A percentile compares a stretch with the other conserved stretches of the same genome.
phyloP scores from a whole-genome alignment of 2,888 invertebrate genomes.

The Metacarcinus magister region DNA sequence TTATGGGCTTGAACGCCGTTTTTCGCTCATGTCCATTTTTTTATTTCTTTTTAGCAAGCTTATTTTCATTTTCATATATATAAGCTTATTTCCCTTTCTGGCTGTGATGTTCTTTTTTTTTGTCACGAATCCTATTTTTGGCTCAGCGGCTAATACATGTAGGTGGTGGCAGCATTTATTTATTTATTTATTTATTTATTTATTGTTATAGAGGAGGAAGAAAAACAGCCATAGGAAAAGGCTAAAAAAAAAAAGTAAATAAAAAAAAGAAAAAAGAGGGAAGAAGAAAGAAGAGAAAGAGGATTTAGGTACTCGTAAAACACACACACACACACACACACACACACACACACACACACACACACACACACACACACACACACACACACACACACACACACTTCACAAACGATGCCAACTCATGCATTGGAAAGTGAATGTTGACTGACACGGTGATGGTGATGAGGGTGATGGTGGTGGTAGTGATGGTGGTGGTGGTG shows the following conservation, averaged over 20 bases:
- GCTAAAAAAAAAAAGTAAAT: neutral
- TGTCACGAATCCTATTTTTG: neutral
- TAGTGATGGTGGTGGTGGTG: neutral
- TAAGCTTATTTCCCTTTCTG: neutral
- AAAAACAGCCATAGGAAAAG: neutral
- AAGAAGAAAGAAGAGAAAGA: neutral
- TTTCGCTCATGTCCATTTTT: neutral
- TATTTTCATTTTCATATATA: neutral
- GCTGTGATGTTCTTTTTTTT: neutral
- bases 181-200: neutral
- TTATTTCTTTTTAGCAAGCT: neutral
- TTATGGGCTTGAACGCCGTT: too few relatives aligned
- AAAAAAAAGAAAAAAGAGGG: neutral
- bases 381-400: too few relatives aligned
- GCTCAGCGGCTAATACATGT: neutral
- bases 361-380: constrained; percentile 16
- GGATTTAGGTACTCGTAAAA: too few relatives aligned
- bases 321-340: neutral
- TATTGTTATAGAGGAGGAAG: neutral
- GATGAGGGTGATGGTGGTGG: neutral
- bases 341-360: constrained; percentile 53
- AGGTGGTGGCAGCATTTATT: neutral
- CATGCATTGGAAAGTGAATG: neutral
- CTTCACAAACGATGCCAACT: neutral
- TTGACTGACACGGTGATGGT: neutral